Percentiles rank a stretch among this genome's conserved stretches.
Conservation (phyloP, 2,888 invertebrate species). For the Rapana venosa region DNA sequence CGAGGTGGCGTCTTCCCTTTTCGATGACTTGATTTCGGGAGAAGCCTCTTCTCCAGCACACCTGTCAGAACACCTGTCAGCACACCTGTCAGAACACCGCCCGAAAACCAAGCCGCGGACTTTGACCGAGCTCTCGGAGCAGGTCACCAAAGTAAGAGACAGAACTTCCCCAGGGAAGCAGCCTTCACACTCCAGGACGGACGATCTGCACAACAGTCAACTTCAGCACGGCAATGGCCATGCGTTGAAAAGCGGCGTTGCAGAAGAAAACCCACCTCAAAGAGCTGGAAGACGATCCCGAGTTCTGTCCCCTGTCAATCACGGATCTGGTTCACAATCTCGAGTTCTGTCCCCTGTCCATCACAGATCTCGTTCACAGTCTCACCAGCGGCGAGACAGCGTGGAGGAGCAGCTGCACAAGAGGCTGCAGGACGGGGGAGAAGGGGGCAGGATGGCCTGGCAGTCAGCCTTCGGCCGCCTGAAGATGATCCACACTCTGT, state of each 20-base stretch:
- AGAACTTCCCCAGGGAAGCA: background rate
- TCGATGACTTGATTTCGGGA: background rate
- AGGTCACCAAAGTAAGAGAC: background rate
- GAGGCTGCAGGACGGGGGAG: background rate
- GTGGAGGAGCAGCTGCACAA: slow-evolving; percentile 19
- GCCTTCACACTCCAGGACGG: background rate
- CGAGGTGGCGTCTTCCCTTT: slow-evolving; percentile 7
- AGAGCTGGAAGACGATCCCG: background rate
- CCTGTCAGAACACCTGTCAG: background rate
- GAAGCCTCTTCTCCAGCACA: background rate
- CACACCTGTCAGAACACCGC: background rate
- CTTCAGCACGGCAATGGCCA: background rate
- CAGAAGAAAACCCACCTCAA: background rate
- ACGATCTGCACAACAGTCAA: background rate
- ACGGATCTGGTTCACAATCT: background rate
- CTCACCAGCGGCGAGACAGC: slow-evolving; percentile 5
- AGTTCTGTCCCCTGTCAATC: background rate
- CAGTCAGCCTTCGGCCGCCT: slow-evolving; percentile 43
- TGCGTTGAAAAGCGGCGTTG: background rate
- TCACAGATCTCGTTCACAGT: background rate
- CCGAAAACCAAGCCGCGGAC: background rate
- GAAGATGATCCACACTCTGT: slow-evolving; percentile 44
- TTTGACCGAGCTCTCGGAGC: slow-evolving; percentile 27
- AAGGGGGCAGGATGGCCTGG: slow-evolving; percentile 25
- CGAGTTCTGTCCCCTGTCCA: background rate